Base-by-base conservation (phyloP, 2,113 vertebrate genomes). In the Serinus canaria region DNA sequence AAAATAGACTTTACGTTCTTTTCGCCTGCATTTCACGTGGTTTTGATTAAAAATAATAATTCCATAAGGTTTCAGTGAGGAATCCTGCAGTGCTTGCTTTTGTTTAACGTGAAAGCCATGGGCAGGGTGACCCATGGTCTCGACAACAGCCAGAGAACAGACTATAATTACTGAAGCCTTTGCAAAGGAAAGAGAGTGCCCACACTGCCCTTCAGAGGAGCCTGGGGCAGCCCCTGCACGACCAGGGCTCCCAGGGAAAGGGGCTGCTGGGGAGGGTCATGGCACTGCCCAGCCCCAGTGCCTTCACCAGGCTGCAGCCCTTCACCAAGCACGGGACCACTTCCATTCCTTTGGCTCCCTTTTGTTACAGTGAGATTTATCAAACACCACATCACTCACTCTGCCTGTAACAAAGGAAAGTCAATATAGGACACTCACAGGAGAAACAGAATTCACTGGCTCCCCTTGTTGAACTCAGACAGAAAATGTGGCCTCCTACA, bases 241-340 rank as follows among this genome's bases (percentile, higher is more conserved):
- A 3, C 31, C 5, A 1, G 52, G 0, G 3, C 27, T 60, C 33
- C 60, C 20, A 22, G 47, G 37, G 24, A 30, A 31, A 44, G 64
- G 24, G 28, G 43, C 21, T 76, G 52, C 58, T 5, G 12, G n/a
- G n/a, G 55, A 63, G 33, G 44, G 58, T 7, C 1, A 0, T 0
- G 7, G 24, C 2, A 3, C 30, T 80, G 60, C 46, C 21, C 52
- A 72, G 49, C 33, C 35, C 64, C 16, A 5, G 0, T 5, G 27
- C 23, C 23, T 10, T 22, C 27, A 8, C 22, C 21, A 31, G 39
- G 33, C 35, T 31, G 75, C 18, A 74, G 69, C 47, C 49, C 49
- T 53, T 11, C 9, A 3, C 37, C 55, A 22, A 15, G 69, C 0
- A 0, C 33, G 52, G 33, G 11, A 10, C 10, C 10, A 5, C 19